Evolutionary conservation across 2,888 invertebrate genomes (phyloP).

Genomic region (Drosophila helvetica): DNA sequence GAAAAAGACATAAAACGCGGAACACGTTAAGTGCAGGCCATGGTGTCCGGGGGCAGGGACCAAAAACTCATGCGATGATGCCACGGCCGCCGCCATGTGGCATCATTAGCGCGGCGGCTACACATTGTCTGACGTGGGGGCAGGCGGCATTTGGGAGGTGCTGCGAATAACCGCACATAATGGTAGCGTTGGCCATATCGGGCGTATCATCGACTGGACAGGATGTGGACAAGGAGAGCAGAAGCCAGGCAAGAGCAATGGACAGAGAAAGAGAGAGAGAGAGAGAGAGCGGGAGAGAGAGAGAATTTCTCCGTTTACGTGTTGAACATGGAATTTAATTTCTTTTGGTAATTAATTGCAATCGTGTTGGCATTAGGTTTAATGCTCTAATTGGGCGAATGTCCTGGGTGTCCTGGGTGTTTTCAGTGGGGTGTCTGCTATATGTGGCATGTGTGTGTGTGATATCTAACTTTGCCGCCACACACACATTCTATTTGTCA

Average conservation of each 20-base stretch:
- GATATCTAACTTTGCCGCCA: constrained; percentile 41
- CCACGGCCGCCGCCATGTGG: constrained; percentile 57
- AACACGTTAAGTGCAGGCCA: constrained; percentile 63
- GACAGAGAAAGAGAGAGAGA: not conserved
- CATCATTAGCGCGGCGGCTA: constrained; percentile 61
- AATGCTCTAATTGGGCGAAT: constrained; percentile 72
- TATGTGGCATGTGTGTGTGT: constrained; percentile 16
- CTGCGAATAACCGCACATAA: constrained; percentile 45
- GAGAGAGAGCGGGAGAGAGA: not conserved
- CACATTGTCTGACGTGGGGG: constrained; percentile 29
- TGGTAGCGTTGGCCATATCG: constrained; percentile 19
- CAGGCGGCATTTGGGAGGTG: not conserved
- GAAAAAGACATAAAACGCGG: constrained; percentile 59
- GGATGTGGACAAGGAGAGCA: constrained; percentile 6
- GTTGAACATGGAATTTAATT: constrained; percentile 79
- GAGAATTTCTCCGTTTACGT: constrained; percentile 65
- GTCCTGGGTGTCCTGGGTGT: constrained; percentile 27
- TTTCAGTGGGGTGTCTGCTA: constrained; percentile 6
- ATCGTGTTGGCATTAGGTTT: constrained; percentile 79
- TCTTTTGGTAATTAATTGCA: constrained; percentile 78
- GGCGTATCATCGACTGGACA: constrained; percentile 19
- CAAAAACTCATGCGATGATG: constrained; percentile 12
- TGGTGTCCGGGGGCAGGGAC: constrained; percentile 29
- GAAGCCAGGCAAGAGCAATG: too few relatives aligned
- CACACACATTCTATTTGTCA: constrained; percentile 54